A percentile compares a stretch with the other conserved stretches of the same genome.
These are phyloP conservation scores for Leptodactylus fallax DNA, from an alignment of 2,797 vertebrate genomes.

Conservation along the genomic window DNA sequence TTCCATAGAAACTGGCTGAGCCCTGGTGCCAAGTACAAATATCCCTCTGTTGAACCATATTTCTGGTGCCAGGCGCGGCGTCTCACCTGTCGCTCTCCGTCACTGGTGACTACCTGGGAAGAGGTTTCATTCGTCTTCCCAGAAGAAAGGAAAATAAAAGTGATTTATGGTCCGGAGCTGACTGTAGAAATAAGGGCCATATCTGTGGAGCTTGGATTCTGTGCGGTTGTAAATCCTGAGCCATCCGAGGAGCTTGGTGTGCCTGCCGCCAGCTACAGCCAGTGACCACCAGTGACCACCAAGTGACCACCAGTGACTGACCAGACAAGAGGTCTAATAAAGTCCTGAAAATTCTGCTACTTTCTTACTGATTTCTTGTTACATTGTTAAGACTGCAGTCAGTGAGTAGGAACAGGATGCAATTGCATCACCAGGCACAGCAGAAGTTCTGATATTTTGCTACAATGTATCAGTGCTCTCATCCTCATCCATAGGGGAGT, in stretches of 20 bases:
- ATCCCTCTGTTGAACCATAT: constrained; percentile 9
- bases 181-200: background rate
- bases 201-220: background rate
- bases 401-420: too few relatives aligned
- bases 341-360: background rate
- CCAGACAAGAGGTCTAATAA: too few relatives aligned
- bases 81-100: background rate
- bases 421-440: too few relatives aligned
- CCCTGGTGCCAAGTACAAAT: background rate
- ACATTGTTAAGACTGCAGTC: too few relatives aligned
- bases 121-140: background rate
- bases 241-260: background rate
- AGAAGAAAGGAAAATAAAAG: background rate
- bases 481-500: too few relatives aligned
- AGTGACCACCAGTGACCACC: background rate
- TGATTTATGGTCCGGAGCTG: background rate
- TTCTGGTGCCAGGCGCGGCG: background rate
- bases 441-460: too few relatives aligned
- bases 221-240: background rate
- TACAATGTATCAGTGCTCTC: too few relatives aligned
- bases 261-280: background rate
- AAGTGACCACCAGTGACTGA: background rate
- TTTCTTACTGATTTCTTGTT: background rate
- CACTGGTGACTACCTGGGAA: background rate
- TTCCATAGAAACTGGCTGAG: constrained; percentile 40